Base-by-base conservation (phyloP, 2,888 invertebrate genomes). In the Mycalesis mineus region DNA sequence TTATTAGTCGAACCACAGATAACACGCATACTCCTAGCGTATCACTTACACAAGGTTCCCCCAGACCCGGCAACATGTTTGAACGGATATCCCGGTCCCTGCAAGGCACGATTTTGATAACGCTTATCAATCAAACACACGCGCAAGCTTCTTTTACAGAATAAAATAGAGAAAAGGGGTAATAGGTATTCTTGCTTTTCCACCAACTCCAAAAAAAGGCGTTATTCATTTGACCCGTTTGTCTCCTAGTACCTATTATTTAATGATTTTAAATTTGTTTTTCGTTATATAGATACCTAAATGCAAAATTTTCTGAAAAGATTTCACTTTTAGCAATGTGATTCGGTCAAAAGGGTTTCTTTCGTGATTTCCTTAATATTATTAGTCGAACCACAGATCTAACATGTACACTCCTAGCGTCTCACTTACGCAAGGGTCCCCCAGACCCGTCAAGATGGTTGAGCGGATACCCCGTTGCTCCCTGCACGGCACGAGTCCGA, bases 121-220 rank as follows among this genome's bases (percentile, higher is more conserved):
- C 44, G 54, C 61, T 60, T 60, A 65, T 62, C 63, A 61, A 60
- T 65, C 65, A 65, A 56, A 63, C 37, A 49, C 65, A 65, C 61
- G 57, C 63, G 51, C 42, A 13, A 58, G 51, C 48, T 36, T 52
- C 36, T 31, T 36, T 47, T 47, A 48, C 33, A 11, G 11, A 17
- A 14, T 2, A 44, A 44, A 36, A 11, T 36, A 11, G 11, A 11
- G 11, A 4, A 4, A 22, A 5, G 22, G 22, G 22, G 22, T 4
- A 22, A 22, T 22, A 22, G 5, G n/a, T n/a, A n/a, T n/a, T 22
- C 22, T 22, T 22, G 22, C 5, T 22, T 22, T 22, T 22, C 5
- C 2, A 22, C 22, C 22, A 22, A 22, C 22, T 22, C 5, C 22
- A 22, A 22, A 22, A 22, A 22, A n/a, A 5, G 2, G 3, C n/a